Conservation (phyloP, 2,888 invertebrate species). For the Choreutis nemorana region DNA sequence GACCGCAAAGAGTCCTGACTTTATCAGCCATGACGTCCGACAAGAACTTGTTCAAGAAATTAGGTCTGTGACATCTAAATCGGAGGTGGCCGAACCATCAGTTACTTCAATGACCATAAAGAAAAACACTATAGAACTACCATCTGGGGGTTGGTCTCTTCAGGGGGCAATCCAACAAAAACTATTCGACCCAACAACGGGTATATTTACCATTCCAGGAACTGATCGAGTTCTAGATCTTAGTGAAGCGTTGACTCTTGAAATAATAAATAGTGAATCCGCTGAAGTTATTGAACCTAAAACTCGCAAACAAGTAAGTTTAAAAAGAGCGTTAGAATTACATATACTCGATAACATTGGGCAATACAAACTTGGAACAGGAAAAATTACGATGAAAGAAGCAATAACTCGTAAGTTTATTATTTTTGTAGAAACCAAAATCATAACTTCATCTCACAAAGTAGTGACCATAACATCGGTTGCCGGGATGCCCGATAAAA, state of each 20-base stretch:
- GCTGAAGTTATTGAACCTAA: constrained; percentile 82
- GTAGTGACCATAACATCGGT: constrained; percentile 77
- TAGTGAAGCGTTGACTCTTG: constrained; percentile 85
- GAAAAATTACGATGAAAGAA: constrained; percentile 74
- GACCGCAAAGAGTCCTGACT: constrained; percentile 66
- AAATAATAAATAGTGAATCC: constrained; percentile 85
- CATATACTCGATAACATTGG: constrained; percentile 81
- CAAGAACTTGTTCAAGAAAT: constrained; percentile 31
- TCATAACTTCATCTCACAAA: constrained; percentile 61
- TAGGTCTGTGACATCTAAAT: constrained; percentile 49
- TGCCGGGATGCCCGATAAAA: constrained; percentile 74
- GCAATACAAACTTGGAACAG: constrained; percentile 68
- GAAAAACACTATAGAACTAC: constrained; percentile 79
- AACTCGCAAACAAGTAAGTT: constrained; percentile 71
- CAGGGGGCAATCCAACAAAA: constrained; percentile 84
- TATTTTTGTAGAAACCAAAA: constrained; percentile 62
- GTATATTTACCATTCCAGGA: constrained; percentile 85
- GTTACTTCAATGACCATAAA: constrained; percentile 64
- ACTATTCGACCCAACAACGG: constrained; percentile 82
- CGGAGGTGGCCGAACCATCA: constrained; percentile 47
- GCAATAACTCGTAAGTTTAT: constrained; percentile 74
- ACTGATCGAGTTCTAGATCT: constrained; percentile 86
- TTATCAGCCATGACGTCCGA: constrained; percentile 27
- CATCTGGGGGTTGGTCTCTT: constrained; percentile 84
- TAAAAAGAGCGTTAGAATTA: constrained; percentile 79